Conservation (phyloP, 2,888 invertebrate genomes). For the Nineta flava region DNA sequence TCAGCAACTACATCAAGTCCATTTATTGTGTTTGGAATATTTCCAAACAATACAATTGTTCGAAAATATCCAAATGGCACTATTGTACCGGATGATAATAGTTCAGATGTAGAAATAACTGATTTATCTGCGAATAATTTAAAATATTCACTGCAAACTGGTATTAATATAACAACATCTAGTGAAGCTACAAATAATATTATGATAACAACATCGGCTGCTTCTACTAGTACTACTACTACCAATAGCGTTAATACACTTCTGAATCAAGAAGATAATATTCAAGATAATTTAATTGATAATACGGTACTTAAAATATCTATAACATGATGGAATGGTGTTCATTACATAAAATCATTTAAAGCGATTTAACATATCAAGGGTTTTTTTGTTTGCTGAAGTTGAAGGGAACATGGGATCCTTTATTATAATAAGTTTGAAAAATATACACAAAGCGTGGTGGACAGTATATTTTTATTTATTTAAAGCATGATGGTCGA, state of each 20-base stretch:
- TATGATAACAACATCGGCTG: constrained; percentile 2
- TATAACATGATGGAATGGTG: not conserved
- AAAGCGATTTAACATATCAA: too few species aligned
- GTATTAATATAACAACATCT: constrained; percentile 12
- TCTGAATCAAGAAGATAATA: constrained; percentile 5
- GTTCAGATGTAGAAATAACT: constrained; percentile 26
- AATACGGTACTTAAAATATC: constrained; percentile 13
- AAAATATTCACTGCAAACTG: constrained; percentile 2
- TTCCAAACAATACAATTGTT: constrained; percentile 62
- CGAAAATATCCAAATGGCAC: constrained; percentile 69
- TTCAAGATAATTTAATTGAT: constrained; percentile 15
- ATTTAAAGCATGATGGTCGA: too few species aligned
- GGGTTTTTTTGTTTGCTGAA: too few species aligned
- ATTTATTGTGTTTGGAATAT: constrained; percentile 58
- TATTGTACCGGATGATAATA: constrained; percentile 44
- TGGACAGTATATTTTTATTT: too few species aligned
- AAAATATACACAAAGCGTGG: too few species aligned
- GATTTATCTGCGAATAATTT: constrained; percentile 2
- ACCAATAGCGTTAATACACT: not conserved
- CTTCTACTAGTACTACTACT: not conserved
- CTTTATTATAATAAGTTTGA: too few species aligned
- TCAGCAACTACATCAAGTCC: constrained; percentile 53
- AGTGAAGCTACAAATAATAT: constrained; percentile 44
- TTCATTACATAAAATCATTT: too few species aligned
- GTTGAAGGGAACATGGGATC: too few species aligned